Evolutionary conservation across 2,113 vertebrate genomes (phyloP).

Genomic region (Spheniscus mendiculus): DNA sequence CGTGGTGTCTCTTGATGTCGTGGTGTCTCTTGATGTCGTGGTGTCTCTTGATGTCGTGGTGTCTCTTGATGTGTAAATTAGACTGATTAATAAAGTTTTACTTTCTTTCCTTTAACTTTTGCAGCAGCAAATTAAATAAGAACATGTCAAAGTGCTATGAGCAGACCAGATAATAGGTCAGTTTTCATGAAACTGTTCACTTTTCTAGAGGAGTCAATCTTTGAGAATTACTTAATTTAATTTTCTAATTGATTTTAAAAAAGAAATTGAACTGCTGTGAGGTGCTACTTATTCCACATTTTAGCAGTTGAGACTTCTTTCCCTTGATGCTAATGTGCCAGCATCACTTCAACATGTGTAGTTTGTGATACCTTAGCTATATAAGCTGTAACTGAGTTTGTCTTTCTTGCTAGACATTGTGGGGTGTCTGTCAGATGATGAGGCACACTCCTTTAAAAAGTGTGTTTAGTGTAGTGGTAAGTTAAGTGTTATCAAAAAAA

Average conservation of each 20-base stretch:
- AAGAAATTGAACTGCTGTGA: not conserved
- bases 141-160: not conserved
- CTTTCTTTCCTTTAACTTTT: not conserved
- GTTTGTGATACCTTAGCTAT: not conserved
- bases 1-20: not conserved
- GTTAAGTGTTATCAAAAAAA: not conserved
- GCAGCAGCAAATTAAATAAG: not conserved
- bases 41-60: not conserved
- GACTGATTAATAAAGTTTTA: not conserved
- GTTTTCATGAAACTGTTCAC: not conserved
- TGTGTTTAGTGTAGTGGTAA: not conserved
- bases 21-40: too few relatives aligned
- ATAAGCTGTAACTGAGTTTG: not conserved
- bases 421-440: not conserved
- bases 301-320: not conserved
- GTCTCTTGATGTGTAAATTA: not conserved
- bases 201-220: not conserved
- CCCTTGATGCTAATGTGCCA: not conserved
- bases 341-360: not conserved
- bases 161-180: not conserved
- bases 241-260: not conserved
- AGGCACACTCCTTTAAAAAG: not conserved
- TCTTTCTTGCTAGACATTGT: not conserved
- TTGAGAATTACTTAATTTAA: not conserved
- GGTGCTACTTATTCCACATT: not conserved